Conservation (phyloP, 2,888 invertebrate species). For the Hetaerina titia region DNA sequence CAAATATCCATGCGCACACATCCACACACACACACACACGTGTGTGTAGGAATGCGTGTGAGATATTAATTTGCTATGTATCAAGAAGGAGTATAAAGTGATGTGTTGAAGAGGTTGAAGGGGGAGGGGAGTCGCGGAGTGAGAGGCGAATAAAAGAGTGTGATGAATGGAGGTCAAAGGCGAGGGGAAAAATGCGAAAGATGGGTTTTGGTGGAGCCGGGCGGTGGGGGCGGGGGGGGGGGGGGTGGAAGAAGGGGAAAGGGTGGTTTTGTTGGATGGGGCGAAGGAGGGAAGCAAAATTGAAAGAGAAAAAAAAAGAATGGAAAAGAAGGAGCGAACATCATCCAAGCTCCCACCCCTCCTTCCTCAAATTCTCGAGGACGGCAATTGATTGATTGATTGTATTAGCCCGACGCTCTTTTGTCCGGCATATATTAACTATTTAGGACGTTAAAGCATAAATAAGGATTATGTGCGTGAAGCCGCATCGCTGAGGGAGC, state of each 20-base stretch:
- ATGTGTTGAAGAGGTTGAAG: neutral
- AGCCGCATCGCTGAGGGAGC: neutral
- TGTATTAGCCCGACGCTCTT: slow-evolving; percentile 52
- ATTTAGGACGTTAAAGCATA: slow-evolving; percentile 59
- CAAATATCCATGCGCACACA: neutral
- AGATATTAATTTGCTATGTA: too few species aligned
- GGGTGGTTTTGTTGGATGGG: too few species aligned
- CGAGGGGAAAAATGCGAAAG: neutral
- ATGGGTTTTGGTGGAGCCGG: slow-evolving; percentile 26
- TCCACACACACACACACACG: neutral
- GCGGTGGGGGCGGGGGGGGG: neutral
- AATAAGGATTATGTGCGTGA: slow-evolving; percentile 34
- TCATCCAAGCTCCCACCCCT: neutral
- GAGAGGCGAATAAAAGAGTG: neutral
- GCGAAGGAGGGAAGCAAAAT: neutral
- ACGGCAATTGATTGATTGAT: slow-evolving; percentile 55
- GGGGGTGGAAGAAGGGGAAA: neutral
- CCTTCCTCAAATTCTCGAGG: neutral
- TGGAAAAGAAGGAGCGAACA: neutral
- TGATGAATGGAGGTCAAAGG: slow-evolving; percentile 39
- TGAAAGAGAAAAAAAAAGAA: neutral
- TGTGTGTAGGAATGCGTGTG: too few species aligned
- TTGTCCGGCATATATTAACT: slow-evolving; percentile 64
- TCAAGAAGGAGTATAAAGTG: neutral
- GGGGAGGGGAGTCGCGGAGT: neutral